phyloP scores from a whole-genome alignment of 2,888 invertebrate genomes.

The Drosophila stalkeri region DNA sequence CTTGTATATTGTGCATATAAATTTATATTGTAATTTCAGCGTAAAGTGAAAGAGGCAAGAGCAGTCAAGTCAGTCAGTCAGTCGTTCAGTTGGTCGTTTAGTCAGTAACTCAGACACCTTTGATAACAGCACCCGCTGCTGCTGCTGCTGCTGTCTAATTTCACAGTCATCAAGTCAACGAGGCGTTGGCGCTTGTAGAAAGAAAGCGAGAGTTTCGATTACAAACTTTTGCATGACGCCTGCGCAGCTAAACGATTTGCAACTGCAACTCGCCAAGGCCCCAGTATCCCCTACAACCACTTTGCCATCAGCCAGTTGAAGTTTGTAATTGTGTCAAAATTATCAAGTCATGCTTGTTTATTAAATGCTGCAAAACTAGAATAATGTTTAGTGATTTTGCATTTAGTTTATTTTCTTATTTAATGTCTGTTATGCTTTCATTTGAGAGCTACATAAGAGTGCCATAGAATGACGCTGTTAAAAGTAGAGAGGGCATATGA shows the following conservation, averaged over 20 bases:
- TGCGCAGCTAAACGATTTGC: slow-evolving; percentile 39
- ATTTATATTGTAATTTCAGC: slow-evolving; percentile 76
- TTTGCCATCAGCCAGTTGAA: background rate
- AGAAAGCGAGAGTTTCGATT: slow-evolving; percentile 77
- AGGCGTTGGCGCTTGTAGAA: slow-evolving; percentile 55
- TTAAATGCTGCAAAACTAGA: slow-evolving; percentile 8
- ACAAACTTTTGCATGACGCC: slow-evolving; percentile 50
- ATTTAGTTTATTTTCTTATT: slow-evolving; percentile 18
- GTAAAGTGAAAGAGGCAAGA: slow-evolving; percentile 72
- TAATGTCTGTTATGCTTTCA: slow-evolving; percentile 1
- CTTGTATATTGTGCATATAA: slow-evolving; percentile 56
- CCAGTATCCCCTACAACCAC: background rate
- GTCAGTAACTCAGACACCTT: slow-evolving; percentile 67
- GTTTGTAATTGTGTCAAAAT: slow-evolving; percentile 36
- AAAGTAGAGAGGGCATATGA: background rate
- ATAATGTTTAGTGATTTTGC: slow-evolving; percentile 18
- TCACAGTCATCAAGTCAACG: slow-evolving; percentile 73
- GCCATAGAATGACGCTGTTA: slow-evolving; percentile 1
- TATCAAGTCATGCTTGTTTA: slow-evolving; percentile 35
- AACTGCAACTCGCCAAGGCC: slow-evolving; percentile 24
- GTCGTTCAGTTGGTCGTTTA: slow-evolving; percentile 55
- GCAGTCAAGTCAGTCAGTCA: slow-evolving; percentile 43
- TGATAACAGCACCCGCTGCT: slow-evolving; percentile 59
- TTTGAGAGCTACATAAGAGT: slow-evolving; percentile 1
- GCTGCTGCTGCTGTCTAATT: slow-evolving; percentile 59